phyloP scores from a whole-genome alignment of 2,113 vertebrate species.

The Cephalopholis sonnerati region DNA sequence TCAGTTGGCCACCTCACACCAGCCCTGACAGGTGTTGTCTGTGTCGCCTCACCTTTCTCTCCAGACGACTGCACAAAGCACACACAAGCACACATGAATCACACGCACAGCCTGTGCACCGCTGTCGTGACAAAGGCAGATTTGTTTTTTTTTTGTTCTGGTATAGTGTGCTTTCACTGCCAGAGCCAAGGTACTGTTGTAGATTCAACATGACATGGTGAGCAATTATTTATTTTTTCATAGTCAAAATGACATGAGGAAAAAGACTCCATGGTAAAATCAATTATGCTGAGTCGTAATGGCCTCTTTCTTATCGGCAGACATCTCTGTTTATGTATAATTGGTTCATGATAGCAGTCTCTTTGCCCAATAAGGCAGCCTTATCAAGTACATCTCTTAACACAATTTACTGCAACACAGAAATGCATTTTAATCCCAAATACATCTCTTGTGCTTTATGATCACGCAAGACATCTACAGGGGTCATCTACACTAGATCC shows the following conservation, averaged over 20 bases:
- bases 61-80: not conserved
- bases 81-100: not conserved
- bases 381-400: slow-evolving; percentile 35
- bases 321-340: slow-evolving; percentile 55
- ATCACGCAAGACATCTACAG: not conserved
- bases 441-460: slow-evolving; percentile 5
- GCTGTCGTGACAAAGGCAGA: not conserved
- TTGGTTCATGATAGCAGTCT: slow-evolving; percentile 48
- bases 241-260: slow-evolving; percentile 1
- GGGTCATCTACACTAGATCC: not conserved
- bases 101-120: not conserved
- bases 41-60: slow-evolving; percentile 17
- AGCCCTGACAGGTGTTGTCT: slow-evolving; percentile 49
- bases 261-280: slow-evolving; percentile 32
- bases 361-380: not conserved
- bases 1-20: slow-evolving; percentile 8
- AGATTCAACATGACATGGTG: slow-evolving; percentile 8
- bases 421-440: slow-evolving; percentile 21
- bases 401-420: slow-evolving; percentile 18
- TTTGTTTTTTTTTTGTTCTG: not conserved
- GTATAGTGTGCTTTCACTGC: not conserved
- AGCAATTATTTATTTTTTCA: not conserved
- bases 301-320: slow-evolving; percentile 29
- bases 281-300: slow-evolving; percentile 49
- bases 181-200: not conserved